Conservation (phyloP, 2,888 invertebrate genomes). For the Rotaria macrura region DNA sequence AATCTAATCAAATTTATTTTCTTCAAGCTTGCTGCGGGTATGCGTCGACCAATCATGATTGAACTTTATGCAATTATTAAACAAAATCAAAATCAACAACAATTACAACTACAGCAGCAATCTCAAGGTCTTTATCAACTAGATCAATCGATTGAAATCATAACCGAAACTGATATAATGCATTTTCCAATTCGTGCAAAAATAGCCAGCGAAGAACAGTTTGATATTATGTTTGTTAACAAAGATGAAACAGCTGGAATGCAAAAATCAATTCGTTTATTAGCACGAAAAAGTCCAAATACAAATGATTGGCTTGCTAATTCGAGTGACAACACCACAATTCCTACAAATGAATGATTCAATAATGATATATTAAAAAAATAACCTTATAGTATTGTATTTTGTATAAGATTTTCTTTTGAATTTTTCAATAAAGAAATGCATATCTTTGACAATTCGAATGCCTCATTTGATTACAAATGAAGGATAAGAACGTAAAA, state of each 20-base stretch:
- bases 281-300: neutral
- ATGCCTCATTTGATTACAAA: no score
- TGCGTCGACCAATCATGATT: constrained; percentile 43
- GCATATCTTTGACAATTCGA: neutral
- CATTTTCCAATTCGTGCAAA: constrained; percentile 45
- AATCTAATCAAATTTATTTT: constrained; percentile 34
- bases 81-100: constrained; percentile 43
- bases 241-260: constrained; percentile 27
- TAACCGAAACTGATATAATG: constrained; percentile 46
- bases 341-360: neutral
- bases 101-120: constrained; percentile 37
- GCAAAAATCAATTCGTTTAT: neutral
- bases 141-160: constrained; percentile 44
- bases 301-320: neutral
- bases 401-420: neutral
- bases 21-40: constrained; percentile 47
- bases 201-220: constrained; percentile 37
- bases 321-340: neutral
- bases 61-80: constrained; percentile 48
- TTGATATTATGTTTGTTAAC: constrained; percentile 20
- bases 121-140: constrained; percentile 35
- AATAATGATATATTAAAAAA: neutral
- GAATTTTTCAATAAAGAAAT: neutral
- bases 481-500: no score
- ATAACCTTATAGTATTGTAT: neutral